phyloP scores from a whole-genome alignment of 2,888 invertebrate species.

The Gonocerus acuteangulatus region DNA sequence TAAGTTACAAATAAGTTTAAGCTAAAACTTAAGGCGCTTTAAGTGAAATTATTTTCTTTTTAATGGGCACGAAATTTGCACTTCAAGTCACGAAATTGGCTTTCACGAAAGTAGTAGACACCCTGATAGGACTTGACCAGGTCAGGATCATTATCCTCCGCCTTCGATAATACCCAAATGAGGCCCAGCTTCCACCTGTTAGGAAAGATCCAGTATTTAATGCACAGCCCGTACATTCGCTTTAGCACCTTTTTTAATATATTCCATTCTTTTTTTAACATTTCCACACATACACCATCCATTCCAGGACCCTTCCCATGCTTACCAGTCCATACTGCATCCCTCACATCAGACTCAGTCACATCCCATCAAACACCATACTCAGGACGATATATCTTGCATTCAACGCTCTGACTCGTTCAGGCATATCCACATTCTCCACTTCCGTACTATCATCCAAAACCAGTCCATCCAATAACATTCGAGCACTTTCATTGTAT shows the following conservation, averaged over 20 bases:
- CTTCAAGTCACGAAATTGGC: no score
- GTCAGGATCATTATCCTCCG: neutral
- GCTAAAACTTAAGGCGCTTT: no score
- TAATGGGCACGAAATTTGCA: no score
- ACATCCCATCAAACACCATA: neutral
- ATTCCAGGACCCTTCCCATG: neutral
- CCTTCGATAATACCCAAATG: slow-evolving; percentile 2
- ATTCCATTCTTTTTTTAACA: neutral
- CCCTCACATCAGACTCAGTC: neutral
- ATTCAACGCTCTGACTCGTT: neutral
- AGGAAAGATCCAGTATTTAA: neutral
- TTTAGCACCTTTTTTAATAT: neutral
- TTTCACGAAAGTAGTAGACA: no score
- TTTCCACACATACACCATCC: neutral
- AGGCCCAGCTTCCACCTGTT: slow-evolving; percentile 1
- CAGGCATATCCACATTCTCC: neutral
- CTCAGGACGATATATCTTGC: neutral
- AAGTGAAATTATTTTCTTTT: no score
- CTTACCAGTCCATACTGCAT: neutral
- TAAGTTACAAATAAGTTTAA: no score
- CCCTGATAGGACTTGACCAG: neutral
- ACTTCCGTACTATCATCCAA: neutral
- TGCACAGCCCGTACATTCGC: neutral
- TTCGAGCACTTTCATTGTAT: neutral
- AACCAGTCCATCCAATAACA: neutral